Evolutionary conservation across 2,888 invertebrate species (phyloP).

Genomic region (Ectemnius continuus): DNA sequence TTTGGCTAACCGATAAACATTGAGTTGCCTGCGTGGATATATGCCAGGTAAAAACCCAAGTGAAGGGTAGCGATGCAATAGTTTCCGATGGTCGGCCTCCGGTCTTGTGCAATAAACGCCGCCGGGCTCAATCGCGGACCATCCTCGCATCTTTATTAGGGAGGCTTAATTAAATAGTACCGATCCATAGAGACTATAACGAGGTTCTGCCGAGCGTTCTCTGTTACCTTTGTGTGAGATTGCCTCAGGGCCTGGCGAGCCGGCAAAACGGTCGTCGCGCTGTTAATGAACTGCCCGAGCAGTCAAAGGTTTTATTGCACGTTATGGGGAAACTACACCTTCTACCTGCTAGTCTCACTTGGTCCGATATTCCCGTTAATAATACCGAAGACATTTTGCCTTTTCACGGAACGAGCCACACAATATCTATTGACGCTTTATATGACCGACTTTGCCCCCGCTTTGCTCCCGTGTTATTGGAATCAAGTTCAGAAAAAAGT

Average conservation of each 20-base stretch:
- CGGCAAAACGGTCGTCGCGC: conserved; percentile 13
- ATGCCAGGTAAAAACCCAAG: no score
- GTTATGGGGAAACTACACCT: conserved; percentile 26
- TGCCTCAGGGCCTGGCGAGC: conserved; percentile 1
- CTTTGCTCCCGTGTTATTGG: no score
- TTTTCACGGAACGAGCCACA: conserved; percentile 40
- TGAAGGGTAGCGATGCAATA: no score
- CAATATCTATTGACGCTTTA: conserved; percentile 31
- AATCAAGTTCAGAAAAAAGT: background rate
- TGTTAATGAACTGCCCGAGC: conserved; percentile 12
- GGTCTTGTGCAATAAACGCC: background rate
- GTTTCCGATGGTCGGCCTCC: no score
- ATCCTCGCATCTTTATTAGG: conserved; percentile 5
- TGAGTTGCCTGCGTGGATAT: no score
- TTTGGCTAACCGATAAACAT: background rate
- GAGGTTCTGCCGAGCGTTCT: conserved; percentile 5
- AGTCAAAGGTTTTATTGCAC: conserved; percentile 35
- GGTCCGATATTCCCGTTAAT: conserved; percentile 28
- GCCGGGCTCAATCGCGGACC: conserved; percentile 2
- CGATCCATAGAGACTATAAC: conserved; percentile 15
- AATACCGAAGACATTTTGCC: conserved; percentile 27
- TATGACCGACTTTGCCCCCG: background rate
- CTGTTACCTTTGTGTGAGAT: conserved; percentile 12
- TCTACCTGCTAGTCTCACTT: conserved; percentile 35
- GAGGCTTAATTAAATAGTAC: conserved; percentile 12